phyloP scores from a whole-genome alignment of 2,888 invertebrate species.

The Anthophora plumipes region DNA sequence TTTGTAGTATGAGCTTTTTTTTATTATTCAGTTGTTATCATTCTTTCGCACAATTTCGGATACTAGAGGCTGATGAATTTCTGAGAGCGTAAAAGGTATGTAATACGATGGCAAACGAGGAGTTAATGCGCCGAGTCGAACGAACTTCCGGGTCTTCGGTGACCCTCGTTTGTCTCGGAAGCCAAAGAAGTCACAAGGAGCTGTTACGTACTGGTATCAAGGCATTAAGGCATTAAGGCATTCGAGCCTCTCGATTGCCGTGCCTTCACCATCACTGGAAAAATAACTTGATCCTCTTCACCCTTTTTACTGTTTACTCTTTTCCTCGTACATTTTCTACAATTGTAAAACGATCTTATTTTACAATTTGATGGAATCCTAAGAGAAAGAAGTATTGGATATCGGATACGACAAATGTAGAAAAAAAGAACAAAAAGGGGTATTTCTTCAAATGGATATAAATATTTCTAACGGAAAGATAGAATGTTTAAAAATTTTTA shows the following conservation, averaged over 20 bases:
- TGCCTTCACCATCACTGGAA: conserved; percentile 44
- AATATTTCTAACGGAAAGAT: no score
- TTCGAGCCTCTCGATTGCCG: conserved; percentile 51
- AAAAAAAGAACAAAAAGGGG: no score
- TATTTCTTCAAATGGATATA: no score
- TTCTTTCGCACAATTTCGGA: conserved; percentile 51
- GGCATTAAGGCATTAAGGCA: conserved; percentile 57
- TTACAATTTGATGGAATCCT: neutral
- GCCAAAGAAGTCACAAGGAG: conserved; percentile 79
- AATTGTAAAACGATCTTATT: neutral
- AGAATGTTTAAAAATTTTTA: neutral
- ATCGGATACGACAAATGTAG: neutral
- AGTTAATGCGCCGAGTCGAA: conserved; percentile 75
- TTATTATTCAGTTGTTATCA: conserved; percentile 48
- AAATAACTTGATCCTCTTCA: conserved; percentile 44
- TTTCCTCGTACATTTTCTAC: neutral
- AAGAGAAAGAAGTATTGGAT: neutral
- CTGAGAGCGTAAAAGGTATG: conserved; percentile 46
- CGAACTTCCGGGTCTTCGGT: conserved; percentile 80
- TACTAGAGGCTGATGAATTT: conserved; percentile 32
- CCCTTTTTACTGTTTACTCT: neutral
- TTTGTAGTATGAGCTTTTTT: no score
- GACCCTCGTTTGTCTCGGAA: conserved; percentile 81
- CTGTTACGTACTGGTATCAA: conserved; percentile 69
- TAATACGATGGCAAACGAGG: conserved; percentile 60